Percentiles rank a stretch among this genome's conserved stretches.
phyloP scores from a whole-genome alignment of 2,113 vertebrate species.

The Chaenocephalus aceratus region DNA sequence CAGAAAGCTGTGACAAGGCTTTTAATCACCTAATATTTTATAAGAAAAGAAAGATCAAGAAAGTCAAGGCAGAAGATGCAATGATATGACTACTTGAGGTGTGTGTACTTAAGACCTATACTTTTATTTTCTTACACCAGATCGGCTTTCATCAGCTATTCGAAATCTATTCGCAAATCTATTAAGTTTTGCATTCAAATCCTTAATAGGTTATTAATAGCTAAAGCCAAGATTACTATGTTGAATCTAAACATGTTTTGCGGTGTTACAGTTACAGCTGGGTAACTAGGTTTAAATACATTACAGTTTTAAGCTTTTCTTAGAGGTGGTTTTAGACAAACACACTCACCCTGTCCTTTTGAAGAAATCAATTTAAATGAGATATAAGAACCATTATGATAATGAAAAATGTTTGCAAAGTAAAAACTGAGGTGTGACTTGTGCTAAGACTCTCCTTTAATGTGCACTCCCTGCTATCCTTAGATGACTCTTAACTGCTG shows the following conservation, averaged over 20 bases:
- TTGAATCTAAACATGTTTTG: neutral
- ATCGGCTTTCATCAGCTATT: neutral
- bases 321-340: too few species aligned
- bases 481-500: conserved; percentile 26
- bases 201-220: neutral
- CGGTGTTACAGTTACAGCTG: neutral
- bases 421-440: too few species aligned
- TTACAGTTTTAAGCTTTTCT: neutral
- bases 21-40: neutral
- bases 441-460: neutral
- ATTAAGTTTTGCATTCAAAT: neutral
- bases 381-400: too few species aligned
- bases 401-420: too few species aligned
- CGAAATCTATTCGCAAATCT: neutral
- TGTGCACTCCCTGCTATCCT: conserved; percentile 15
- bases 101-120: too few species aligned
- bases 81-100: too few species aligned
- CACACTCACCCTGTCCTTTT: too few species aligned
- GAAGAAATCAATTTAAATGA: too few species aligned
- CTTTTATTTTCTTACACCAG: neutral
- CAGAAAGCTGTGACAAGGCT: too few species aligned
- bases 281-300: too few species aligned
- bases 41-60: neutral
- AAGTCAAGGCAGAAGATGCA: neutral
- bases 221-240: neutral